Conservation (phyloP, 2,113 vertebrate species). For the Neogobius melanostomus region DNA sequence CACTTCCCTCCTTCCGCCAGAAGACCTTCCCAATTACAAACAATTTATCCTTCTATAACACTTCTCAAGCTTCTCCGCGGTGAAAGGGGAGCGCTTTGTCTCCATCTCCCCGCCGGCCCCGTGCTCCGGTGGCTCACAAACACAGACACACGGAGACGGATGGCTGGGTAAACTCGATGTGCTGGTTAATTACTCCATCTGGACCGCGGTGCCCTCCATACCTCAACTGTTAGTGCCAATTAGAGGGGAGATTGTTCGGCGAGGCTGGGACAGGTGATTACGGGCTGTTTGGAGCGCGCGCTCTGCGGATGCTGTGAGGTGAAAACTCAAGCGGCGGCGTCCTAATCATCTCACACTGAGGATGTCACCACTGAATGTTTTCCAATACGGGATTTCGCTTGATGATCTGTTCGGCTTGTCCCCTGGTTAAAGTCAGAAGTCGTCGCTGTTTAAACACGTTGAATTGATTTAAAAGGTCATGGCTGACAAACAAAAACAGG, state of each 20-base stretch:
- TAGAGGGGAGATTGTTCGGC: slow-evolving; percentile 19
- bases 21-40: neutral
- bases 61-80: neutral
- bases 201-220: slow-evolving; percentile 21
- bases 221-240: slow-evolving; percentile 24
- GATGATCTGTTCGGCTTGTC: neutral
- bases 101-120: slow-evolving; percentile 4
- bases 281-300: neutral
- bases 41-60: slow-evolving; percentile 10
- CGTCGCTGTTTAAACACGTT: too few relatives aligned
- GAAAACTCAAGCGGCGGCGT: slow-evolving; percentile 3
- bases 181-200: slow-evolving; percentile 27
- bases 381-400: neutral
- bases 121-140: neutral
- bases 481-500: too few relatives aligned
- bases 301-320: slow-evolving; percentile 3
- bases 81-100: slow-evolving; percentile 1
- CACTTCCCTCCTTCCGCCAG: neutral
- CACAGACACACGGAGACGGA: slow-evolving; percentile 5
- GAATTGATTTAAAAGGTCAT: too few relatives aligned
- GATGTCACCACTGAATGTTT: slow-evolving; percentile 4
- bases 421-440: too few relatives aligned
- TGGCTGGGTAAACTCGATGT: slow-evolving; percentile 4
- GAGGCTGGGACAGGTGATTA: slow-evolving; percentile 24
- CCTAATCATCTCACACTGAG: slow-evolving; percentile 3